Conservation (phyloP, 2,113 vertebrate species). For the Cyprinodon tularosa region DNA sequence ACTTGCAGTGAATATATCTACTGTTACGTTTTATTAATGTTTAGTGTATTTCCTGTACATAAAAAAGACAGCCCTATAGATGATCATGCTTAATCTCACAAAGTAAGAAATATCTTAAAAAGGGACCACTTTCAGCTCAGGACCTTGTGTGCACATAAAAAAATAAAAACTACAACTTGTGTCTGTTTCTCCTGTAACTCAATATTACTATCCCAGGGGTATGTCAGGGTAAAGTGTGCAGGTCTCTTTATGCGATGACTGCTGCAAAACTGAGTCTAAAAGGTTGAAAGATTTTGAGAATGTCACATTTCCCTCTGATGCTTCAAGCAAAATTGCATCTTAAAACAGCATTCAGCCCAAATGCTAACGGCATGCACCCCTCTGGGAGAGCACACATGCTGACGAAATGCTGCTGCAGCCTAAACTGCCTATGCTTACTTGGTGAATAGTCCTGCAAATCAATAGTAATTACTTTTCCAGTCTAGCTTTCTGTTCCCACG, state of each 20-base stretch:
- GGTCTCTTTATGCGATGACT: neutral
- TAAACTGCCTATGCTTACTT: neutral
- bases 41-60: neutral
- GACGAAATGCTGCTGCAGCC: constrained; percentile 1
- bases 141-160: neutral
- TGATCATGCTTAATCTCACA: neutral
- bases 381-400: neutral
- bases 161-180: neutral
- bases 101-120: neutral
- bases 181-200: neutral
- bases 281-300: neutral
- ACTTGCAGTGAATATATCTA: neutral
- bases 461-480: constrained; percentile 1
- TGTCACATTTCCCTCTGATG: neutral
- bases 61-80: neutral
- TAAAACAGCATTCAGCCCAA: neutral
- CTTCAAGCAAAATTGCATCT: neutral
- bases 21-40: neutral
- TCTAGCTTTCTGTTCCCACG: neutral
- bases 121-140: neutral
- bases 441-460: neutral
- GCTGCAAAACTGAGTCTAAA: neutral
- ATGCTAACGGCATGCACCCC: neutral
- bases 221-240: no score
- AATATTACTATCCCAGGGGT: neutral